A percentile compares a stretch with the other conserved stretches of the same genome.
These are phyloP conservation scores for Trissoscelio sp. DNA, from an alignment of 2,888 invertebrate genomes.

Conservation along the genomic window DNA sequence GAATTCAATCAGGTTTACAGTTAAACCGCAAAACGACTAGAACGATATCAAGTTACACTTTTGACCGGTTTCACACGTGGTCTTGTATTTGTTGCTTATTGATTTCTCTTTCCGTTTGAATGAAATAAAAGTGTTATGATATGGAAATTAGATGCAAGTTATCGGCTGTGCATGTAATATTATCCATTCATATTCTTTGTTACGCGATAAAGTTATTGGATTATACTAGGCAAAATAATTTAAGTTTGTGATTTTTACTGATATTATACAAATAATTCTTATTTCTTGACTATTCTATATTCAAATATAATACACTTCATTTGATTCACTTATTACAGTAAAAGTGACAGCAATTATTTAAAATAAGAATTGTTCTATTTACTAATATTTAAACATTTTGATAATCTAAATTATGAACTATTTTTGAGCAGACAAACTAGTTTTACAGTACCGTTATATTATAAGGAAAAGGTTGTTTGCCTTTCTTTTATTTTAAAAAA, in stretches of 20 bases:
- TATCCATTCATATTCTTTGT: constrained; percentile 11
- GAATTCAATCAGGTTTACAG: constrained; percentile 38
- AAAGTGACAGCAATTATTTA: too few relatives aligned
- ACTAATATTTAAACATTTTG: too few relatives aligned
- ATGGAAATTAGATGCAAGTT: constrained; percentile 53
- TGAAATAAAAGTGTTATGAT: constrained; percentile 42
- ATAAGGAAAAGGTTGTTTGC: neutral
- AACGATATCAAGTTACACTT: constrained; percentile 48
- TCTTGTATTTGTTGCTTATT: constrained; percentile 50
- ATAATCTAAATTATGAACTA: too few relatives aligned
- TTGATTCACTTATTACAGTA: too few relatives aligned
- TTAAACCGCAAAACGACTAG: constrained; percentile 49
- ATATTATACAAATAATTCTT: neutral
- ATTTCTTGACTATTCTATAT: too few relatives aligned
- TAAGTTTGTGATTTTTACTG: too few relatives aligned
- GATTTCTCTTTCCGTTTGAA: constrained; percentile 55
- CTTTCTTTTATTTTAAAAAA: neutral
- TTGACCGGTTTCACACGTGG: constrained; percentile 62
- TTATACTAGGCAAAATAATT: neutral
- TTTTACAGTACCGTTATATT: neutral
- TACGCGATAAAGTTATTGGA: constrained; percentile 12
- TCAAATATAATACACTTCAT: too few relatives aligned
- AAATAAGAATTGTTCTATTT: too few relatives aligned
- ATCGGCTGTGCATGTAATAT: constrained; percentile 29
- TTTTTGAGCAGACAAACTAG: too few relatives aligned